Conservation (phyloP, 2,113 vertebrate species). For the Vimba vimba region DNA sequence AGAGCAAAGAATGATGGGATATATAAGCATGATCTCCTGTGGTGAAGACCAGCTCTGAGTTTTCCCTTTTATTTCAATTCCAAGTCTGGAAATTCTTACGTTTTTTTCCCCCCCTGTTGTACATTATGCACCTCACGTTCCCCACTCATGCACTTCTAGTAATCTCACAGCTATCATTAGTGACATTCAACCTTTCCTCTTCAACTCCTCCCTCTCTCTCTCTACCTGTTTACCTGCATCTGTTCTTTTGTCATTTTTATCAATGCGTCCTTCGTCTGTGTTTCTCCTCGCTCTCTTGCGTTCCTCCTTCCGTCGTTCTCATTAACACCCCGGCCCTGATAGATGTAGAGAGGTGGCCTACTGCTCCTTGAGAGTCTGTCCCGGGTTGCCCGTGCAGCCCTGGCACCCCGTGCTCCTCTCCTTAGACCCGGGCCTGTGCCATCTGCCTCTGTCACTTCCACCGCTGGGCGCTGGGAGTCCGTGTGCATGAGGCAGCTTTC, state of each 20-base stretch:
- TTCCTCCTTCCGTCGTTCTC: slow-evolving; percentile 56
- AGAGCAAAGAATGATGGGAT: slow-evolving; percentile 57
- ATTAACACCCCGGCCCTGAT: slow-evolving; percentile 67
- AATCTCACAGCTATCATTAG: slow-evolving; percentile 13
- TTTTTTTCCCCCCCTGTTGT: not conserved
- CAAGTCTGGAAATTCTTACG: not conserved
- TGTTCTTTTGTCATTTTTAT: slow-evolving; percentile 50
- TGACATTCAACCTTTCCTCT: slow-evolving; percentile 13
- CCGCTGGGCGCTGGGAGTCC: slow-evolving; percentile 30
- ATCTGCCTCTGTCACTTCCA: slow-evolving; percentile 62
- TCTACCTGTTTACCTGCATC: slow-evolving; percentile 51
- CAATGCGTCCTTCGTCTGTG: slow-evolving; percentile 9
- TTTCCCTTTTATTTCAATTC: not conserved
- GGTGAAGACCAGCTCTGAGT: slow-evolving; percentile 5
- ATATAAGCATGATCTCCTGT: slow-evolving; percentile 53
- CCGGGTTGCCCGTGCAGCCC: slow-evolving; percentile 41
- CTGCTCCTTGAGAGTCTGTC: slow-evolving; percentile 34
- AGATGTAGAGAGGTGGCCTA: slow-evolving; percentile 59
- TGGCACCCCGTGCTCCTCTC: slow-evolving; percentile 51
- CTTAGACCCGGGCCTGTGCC: slow-evolving; percentile 49
- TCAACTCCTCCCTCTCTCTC: slow-evolving; percentile 47
- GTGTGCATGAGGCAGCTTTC: not conserved
- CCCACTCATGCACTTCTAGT: not conserved
- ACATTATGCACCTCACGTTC: not conserved
- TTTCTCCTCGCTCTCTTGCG: slow-evolving; percentile 37